Conservation (phyloP, 2,888 invertebrate genomes). For the Atrina japonica region DNA sequence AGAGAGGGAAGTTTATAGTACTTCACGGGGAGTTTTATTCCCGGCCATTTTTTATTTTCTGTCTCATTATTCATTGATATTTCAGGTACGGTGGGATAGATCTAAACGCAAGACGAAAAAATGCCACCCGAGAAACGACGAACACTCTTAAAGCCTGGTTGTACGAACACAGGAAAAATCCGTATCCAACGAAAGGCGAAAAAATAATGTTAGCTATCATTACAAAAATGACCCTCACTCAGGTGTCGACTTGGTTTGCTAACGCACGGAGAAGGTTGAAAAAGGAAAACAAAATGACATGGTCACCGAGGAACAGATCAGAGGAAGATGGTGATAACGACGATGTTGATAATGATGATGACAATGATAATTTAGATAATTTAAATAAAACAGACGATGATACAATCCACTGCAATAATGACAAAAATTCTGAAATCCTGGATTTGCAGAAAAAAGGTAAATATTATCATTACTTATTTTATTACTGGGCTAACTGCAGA, state of each 20-base stretch:
- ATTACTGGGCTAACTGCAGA: no score
- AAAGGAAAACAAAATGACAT: constrained; percentile 99
- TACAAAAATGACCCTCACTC: constrained; percentile 96
- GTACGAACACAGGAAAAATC: constrained; percentile 97
- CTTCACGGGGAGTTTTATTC: no score
- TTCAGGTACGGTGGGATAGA: constrained; percentile 82
- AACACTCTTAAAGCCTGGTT: constrained; percentile 98
- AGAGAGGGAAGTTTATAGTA: no score
- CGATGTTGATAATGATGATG: constrained; percentile 35
- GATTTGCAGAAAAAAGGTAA: no score
- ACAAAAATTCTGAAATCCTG: no score
- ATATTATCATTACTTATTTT: no score
- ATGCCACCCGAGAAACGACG: constrained; percentile 98
- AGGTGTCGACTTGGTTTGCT: constrained; percentile 97
- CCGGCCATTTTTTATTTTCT: no score
- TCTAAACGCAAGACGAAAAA: constrained; percentile 96
- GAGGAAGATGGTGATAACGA: constrained; percentile 42
- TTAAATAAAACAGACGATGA: no score
- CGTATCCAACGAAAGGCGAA: constrained; percentile 97
- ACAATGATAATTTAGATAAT: constrained; percentile 27
- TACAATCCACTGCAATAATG: no score
- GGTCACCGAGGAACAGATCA: constrained; percentile 81
- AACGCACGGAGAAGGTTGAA: constrained; percentile 95
- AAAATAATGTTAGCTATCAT: constrained; percentile 97
- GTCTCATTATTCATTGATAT: constrained; percentile 19